phyloP scores from a whole-genome alignment of 2,888 invertebrate genomes.

The Drosophila austrosaltans region DNA sequence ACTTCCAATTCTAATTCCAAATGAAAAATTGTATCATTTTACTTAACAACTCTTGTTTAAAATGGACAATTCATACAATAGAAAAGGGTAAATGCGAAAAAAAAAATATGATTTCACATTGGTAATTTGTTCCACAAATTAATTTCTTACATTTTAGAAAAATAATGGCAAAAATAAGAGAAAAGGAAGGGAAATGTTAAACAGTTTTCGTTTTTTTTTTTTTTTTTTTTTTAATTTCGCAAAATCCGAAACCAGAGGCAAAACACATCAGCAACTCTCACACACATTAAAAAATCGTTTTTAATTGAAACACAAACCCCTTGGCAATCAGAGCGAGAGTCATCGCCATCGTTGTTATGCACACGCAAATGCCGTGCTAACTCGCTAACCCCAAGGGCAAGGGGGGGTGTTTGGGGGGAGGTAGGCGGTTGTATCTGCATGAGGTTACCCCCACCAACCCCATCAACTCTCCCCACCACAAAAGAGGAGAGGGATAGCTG shows the following conservation, averaged over 20 bases:
- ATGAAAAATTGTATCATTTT: too few relatives aligned
- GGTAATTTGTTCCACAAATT: conserved; percentile 45
- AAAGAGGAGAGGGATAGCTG: not conserved
- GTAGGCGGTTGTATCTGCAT: conserved; percentile 6
- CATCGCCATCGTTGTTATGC: conserved; percentile 23
- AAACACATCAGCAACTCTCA: conserved; percentile 16
- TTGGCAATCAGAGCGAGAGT: conserved; percentile 55
- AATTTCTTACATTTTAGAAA: conserved; percentile 60
- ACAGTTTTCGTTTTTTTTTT: not conserved
- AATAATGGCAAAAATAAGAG: not conserved
- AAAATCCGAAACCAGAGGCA: conserved; percentile 1
- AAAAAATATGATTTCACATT: not conserved
- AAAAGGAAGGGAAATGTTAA: not conserved
- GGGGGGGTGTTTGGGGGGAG: conserved; percentile 1
- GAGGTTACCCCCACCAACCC: conserved; percentile 6
- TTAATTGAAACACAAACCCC: conserved; percentile 75
- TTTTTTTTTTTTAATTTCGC: conserved; percentile 7
- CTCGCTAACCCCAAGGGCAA: conserved; percentile 38
- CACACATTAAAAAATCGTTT: conserved; percentile 67
- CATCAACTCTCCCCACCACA: conserved; percentile 25
- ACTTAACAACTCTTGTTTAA: too few relatives aligned
- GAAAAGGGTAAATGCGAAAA: not conserved
- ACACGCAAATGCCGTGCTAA: conserved; percentile 61
- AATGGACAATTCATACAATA: too few relatives aligned
- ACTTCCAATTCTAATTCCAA: too few relatives aligned